Percentiles rank a stretch among this genome's conserved stretches.
These are phyloP conservation scores for Lutraria rhynchaena DNA, from an alignment of 1,140 invertebrate species.

Conservation along the genomic window DNA sequence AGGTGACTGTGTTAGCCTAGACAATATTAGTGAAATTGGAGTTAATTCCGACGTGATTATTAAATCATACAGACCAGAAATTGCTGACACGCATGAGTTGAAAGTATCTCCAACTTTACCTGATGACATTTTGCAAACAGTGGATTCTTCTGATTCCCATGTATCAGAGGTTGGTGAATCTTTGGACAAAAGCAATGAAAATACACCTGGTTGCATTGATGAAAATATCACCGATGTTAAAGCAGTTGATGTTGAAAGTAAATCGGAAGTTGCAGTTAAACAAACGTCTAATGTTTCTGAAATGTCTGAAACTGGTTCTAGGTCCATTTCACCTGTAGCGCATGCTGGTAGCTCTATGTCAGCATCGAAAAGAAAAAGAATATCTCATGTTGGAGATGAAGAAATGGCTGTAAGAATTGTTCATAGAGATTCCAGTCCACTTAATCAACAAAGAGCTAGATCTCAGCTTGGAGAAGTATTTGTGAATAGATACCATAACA, in stretches of 20 bases:
- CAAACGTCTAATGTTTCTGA: too few relatives aligned
- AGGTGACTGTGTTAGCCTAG: not conserved
- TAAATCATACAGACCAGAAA: not conserved
- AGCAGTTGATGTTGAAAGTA: not conserved
- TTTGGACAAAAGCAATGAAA: not conserved
- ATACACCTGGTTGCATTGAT: too few relatives aligned
- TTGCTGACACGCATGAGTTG: not conserved
- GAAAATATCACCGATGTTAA: not conserved
- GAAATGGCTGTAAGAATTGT: constrained; percentile 58
- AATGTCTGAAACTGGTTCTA: not conserved
- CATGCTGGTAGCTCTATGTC: not conserved
- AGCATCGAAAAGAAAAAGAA: constrained; percentile 26
- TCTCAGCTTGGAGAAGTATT: constrained; percentile 74
- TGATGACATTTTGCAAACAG: constrained; percentile 12
- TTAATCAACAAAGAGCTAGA: constrained; percentile 47
- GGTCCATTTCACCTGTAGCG: not conserved
- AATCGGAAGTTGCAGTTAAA: too few relatives aligned
- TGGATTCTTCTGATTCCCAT: not conserved
- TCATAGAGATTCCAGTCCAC: constrained; percentile 60
- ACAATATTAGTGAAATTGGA: not conserved
- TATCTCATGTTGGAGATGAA: constrained; percentile 20
- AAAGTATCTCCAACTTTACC: constrained; percentile 28
- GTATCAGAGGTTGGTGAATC: not conserved
- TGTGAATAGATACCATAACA: constrained; percentile 72
- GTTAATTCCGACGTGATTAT: not conserved